Base-by-base conservation (phyloP, 2,888 invertebrate species). In the Toxonevra muliebris region DNA sequence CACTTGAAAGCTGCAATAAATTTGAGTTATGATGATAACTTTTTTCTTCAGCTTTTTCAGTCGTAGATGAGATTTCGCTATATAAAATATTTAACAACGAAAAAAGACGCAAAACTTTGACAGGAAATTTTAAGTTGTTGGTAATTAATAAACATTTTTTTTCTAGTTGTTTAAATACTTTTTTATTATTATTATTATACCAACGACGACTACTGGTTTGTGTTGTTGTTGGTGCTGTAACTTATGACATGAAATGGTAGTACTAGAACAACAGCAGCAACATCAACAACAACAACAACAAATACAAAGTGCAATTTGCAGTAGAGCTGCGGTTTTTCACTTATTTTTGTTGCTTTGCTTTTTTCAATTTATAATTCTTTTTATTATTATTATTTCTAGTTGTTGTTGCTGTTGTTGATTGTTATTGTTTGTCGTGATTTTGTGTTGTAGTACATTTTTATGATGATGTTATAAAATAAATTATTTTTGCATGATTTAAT, bases 211-310 rank as follows among this genome's bases (percentile, higher is more conserved):
- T 48, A 48, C 30, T 55, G 45, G 42, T 13, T 42, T 20, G 20
- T 53, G 53, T 53, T 53, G 53, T 20, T 62, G 50, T 54, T 54
- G 54, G 61, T 64, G 53, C 43, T 52, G 50, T 60, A 69, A 72
- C 70, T 70, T 72, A 70, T 68, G 70, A 71, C 71, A 68, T 70
- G 68, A 66, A 68, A 61, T 64, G 20, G 61, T 65, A 61, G 59
- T 68, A 68, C 68, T 58, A 66, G 70, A 68, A 55, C 68, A 69
- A 71, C 66, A 66, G 68, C 68, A 65, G 53, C 65, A 61, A 41
- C 50, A 58, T 59, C 57, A 40, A 59, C 8, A 63, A 45, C 12
- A 66, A 63, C 11, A 61, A 43, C 8, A 43, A 68, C 41, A 57
- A 50, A 3, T n/a, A n/a, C 43, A 60, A 48, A 19, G n/a, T 5